Evolutionary conservation across 2,888 invertebrate species (phyloP).

Genomic region (Synergus itoensis): DNA sequence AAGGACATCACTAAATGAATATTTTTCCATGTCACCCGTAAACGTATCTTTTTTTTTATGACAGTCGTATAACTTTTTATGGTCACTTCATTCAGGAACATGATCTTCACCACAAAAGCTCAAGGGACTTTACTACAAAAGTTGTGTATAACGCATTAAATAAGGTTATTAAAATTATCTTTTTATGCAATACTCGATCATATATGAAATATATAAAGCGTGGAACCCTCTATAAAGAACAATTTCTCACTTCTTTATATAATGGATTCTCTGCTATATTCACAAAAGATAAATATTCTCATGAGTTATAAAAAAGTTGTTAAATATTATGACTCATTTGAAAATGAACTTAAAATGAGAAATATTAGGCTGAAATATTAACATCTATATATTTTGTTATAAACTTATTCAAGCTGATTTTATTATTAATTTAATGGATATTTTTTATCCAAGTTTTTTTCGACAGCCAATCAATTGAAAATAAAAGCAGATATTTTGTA

Average conservation of each 20-base stretch:
- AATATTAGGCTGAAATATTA: too few relatives aligned
- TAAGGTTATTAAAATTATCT: not conserved
- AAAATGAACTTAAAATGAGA: too few relatives aligned
- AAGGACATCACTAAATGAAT: not conserved
- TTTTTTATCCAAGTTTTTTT: too few relatives aligned
- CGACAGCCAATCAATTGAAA: too few relatives aligned
- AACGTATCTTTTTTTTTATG: slow-evolving; percentile 7
- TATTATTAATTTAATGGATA: too few relatives aligned
- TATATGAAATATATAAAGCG: not conserved
- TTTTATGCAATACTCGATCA: not conserved
- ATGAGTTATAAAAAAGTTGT: too few relatives aligned
- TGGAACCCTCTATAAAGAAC: not conserved
- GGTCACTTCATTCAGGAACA: slow-evolving; percentile 15
- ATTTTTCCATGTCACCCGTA: not conserved
- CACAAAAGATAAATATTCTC: too few relatives aligned
- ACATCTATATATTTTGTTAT: too few relatives aligned
- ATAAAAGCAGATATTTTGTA: too few relatives aligned
- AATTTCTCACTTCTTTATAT: not conserved
- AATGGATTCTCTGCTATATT: not conserved
- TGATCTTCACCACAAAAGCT: slow-evolving; percentile 3
- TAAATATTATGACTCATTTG: too few relatives aligned
- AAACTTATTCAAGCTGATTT: too few relatives aligned
- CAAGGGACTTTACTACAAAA: not conserved
- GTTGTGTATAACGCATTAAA: not conserved
- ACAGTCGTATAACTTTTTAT: slow-evolving; percentile 15